phyloP scores from a whole-genome alignment of 2,888 invertebrate genomes.

The Heliconius hortense region DNA sequence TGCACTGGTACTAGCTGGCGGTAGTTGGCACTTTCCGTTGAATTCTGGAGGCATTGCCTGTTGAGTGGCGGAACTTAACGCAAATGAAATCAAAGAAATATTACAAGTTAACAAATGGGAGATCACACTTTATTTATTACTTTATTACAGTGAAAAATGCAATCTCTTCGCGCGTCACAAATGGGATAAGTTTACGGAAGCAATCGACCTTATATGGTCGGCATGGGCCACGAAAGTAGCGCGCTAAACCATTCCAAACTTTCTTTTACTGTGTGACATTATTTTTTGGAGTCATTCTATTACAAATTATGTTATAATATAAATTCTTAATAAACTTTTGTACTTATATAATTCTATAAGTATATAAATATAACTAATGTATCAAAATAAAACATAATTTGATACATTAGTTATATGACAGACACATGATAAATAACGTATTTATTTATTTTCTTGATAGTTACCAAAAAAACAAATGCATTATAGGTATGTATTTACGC shows the following conservation, averaged over 20 bases:
- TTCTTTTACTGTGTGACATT: conserved; percentile 50
- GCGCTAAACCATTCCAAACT: conserved; percentile 74
- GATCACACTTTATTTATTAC: not conserved
- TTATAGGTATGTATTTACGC: not conserved
- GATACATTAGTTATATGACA: not conserved
- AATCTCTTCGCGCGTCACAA: conserved; percentile 63
- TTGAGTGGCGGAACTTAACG: too few relatives aligned
- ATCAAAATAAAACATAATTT: not conserved
- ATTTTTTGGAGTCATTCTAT: not conserved
- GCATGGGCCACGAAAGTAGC: conserved; percentile 70
- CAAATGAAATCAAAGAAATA: too few relatives aligned
- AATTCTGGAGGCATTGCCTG: too few relatives aligned
- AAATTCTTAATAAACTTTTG: not conserved
- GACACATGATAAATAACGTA: not conserved
- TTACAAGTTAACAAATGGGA: too few relatives aligned
- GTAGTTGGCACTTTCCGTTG: too few relatives aligned
- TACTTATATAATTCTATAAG: not conserved
- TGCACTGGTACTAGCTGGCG: too few relatives aligned
- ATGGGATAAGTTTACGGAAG: conserved; percentile 80
- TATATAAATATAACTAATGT: too few relatives aligned
- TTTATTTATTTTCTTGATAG: not conserved
- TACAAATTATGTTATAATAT: not conserved
- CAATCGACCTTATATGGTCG: conserved; percentile 80
- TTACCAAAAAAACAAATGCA: not conserved
- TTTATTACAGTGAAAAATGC: conserved; percentile 16